These are phyloP conservation scores for Tetramorium simillimum DNA, from an alignment of 1,140 invertebrate genomes.

Conservation along the genomic window DNA sequence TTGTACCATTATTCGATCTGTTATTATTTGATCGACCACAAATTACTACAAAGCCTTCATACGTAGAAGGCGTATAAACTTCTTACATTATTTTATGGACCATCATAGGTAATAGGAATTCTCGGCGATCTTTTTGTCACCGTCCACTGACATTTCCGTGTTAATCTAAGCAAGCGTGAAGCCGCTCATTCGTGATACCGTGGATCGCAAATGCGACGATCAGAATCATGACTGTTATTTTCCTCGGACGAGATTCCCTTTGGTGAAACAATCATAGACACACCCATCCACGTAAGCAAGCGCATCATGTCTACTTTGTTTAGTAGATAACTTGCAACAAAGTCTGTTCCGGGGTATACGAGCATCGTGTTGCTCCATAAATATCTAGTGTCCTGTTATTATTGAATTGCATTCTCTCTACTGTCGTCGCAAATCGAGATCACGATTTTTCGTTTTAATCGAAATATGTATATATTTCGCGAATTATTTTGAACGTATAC, in stretches of 20 bases:
- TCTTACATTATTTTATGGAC: conserved; percentile 8
- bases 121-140: conserved; percentile 12
- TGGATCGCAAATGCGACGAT: conserved; percentile 12
- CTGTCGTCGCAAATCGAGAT: background rate
- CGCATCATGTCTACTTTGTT: conserved; percentile 22
- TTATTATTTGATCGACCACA: background rate
- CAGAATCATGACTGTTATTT: conserved; percentile 19
- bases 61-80: background rate
- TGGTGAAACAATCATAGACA: conserved; percentile 25
- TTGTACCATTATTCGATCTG: background rate
- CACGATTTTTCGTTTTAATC: background rate
- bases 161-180: conserved; percentile 38
- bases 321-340: conserved; percentile 11
- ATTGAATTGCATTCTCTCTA: background rate
- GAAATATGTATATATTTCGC: background rate
- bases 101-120: background rate
- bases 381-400: background rate
- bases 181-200: background rate
- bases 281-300: conserved; percentile 10
- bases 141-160: conserved; percentile 1
- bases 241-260: conserved; percentile 20
- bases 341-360: background rate
- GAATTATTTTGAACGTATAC: background rate
- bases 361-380: background rate
- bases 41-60: conserved; percentile 9